Evolutionary conservation across 2,113 vertebrate species (phyloP).

Genomic region (Sylvietta virens): DNA sequence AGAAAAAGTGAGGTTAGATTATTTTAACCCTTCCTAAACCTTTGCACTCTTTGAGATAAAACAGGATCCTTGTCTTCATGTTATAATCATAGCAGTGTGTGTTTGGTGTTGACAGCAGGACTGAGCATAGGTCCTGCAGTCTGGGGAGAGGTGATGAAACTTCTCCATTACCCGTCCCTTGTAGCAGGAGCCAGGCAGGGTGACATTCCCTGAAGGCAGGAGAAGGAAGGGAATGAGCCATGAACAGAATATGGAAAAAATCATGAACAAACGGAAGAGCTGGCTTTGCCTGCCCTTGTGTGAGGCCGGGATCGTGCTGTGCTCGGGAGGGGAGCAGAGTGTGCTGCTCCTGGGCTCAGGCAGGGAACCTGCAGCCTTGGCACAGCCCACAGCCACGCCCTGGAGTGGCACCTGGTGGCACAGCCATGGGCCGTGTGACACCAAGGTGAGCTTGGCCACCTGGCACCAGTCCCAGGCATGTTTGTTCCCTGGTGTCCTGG

Average conservation of each 20-base stretch:
- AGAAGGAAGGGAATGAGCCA: not conserved
- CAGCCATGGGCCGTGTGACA: rapidly evolving
- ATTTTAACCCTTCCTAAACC: constrained; percentile 70
- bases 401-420: rapidly evolving
- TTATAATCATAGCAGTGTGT: constrained; percentile 38
- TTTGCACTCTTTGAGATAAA: constrained; percentile 48
- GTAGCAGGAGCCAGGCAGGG: not conserved
- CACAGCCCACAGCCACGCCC: rapidly evolving
- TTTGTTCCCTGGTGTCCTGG: too few relatives aligned
- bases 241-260: not conserved
- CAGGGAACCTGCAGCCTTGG: not conserved
- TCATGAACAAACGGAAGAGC: not conserved
- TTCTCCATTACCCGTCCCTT: constrained; percentile 27
- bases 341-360: not conserved
- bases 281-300: not conserved
- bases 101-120: constrained; percentile 38
- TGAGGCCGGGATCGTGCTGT: rapidly evolving
- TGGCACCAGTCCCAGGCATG: rapidly evolving
- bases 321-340: not conserved
- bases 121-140: not conserved
- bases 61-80: constrained; percentile 35
- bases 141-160: constrained; percentile 47
- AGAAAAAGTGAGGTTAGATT: constrained; percentile 22
- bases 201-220: not conserved
- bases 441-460: rapidly evolving